Percentiles rank a stretch among this genome's conserved stretches.
These are phyloP conservation scores for Leptopterna dolabrata DNA, from an alignment of 2,888 invertebrate genomes.

Conservation along the genomic window DNA sequence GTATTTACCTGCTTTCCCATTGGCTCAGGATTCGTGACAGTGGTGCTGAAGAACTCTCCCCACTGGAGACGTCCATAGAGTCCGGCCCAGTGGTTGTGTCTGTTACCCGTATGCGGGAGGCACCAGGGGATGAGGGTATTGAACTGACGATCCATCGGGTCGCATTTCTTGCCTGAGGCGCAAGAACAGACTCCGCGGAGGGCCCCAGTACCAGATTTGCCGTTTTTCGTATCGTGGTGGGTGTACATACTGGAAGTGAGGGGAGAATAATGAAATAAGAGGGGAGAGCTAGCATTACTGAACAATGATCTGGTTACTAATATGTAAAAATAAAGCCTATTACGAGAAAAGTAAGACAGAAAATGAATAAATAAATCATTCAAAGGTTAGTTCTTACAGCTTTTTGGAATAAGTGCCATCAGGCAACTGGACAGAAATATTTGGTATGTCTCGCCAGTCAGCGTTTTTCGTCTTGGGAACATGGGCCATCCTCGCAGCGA, in stretches of 20 bases:
- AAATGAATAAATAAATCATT: no score
- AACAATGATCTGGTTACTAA: no score
- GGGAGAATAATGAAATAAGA: not conserved
- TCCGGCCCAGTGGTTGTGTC: constrained; percentile 89
- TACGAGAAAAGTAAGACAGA: no score
- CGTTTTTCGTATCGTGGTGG: constrained; percentile 71
- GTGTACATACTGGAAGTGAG: constrained; percentile 68
- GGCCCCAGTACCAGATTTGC: constrained; percentile 68
- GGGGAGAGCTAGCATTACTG: not conserved
- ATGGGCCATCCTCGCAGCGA: constrained; percentile 80
- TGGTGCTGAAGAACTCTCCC: constrained; percentile 88
- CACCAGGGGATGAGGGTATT: constrained; percentile 91
- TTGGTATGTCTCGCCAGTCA: constrained; percentile 90
- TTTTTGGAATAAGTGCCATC: constrained; percentile 77
- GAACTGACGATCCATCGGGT: constrained; percentile 79
- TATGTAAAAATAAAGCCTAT: no score
- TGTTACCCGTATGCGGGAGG: constrained; percentile 85
- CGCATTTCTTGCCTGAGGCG: constrained; percentile 75
- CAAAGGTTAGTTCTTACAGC: constrained; percentile 67
- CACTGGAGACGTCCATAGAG: constrained; percentile 84
- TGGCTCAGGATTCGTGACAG: constrained; percentile 87
- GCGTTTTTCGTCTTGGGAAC: constrained; percentile 81
- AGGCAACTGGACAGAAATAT: constrained; percentile 76
- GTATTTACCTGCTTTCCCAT: constrained; percentile 83
- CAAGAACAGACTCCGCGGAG: constrained; percentile 84